Evolutionary conservation across 37 sponge, comb jelly and placozoan species (phyloP).

Genomic region (Petrosia ficiformis): DNA sequence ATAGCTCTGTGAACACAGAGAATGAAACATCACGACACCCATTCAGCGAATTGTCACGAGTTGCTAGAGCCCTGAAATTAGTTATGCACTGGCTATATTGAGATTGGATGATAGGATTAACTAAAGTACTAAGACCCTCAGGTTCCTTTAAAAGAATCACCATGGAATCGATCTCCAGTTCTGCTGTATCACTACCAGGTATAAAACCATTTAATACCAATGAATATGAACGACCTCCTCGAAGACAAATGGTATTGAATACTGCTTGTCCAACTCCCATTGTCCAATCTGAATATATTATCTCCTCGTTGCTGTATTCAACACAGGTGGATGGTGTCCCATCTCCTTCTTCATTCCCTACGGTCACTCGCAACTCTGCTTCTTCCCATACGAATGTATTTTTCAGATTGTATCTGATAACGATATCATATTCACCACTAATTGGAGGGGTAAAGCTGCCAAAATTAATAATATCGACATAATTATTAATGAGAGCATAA

Average conservation of each 20-base stretch:
- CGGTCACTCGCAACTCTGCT: slow-evolving; percentile 10
- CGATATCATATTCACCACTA: slow-evolving; percentile 43
- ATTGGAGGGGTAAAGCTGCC: slow-evolving; percentile 23
- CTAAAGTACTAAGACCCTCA: slow-evolving; percentile 17
- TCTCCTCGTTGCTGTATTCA: background rate
- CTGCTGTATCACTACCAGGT: slow-evolving; percentile 17
- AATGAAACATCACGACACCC: slow-evolving; percentile 36
- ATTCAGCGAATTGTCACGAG: background rate
- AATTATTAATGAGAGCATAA: slow-evolving; percentile 11
- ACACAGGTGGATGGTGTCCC: slow-evolving; percentile 3
- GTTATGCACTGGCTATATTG: slow-evolving; percentile 23
- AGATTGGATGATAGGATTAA: background rate
- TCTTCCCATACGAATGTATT: slow-evolving; percentile 18
- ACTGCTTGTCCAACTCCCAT: slow-evolving; percentile 40
- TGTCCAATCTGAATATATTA: slow-evolving; percentile 26
- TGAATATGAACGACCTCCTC: slow-evolving; percentile 56
- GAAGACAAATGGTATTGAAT: slow-evolving; percentile 34
- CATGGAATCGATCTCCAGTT: slow-evolving; percentile 70
- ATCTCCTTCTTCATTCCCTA: background rate
- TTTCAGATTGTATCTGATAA: slow-evolving; percentile 28
- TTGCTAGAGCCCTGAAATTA: slow-evolving; percentile 7
- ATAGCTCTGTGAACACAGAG: slow-evolving; percentile 38
- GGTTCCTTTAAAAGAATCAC: slow-evolving; percentile 30
- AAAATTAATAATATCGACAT: slow-evolving; percentile 14
- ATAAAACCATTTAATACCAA: slow-evolving; percentile 19